Base-by-base conservation (phyloP, 2,888 invertebrate species). In the Hoplodrina ambigua region DNA sequence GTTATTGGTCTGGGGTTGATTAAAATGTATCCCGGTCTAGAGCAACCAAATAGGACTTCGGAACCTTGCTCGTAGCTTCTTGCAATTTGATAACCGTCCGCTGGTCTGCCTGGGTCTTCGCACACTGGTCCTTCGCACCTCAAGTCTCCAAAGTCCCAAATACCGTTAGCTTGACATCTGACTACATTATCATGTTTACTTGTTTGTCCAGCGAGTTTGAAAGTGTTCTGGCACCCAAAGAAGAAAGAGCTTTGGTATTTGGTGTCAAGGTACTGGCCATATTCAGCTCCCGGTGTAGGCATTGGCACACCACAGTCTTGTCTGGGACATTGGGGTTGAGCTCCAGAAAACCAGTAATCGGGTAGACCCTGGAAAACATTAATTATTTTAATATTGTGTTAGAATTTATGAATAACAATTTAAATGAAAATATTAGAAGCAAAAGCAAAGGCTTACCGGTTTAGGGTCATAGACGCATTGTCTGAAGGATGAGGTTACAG, bases 101-200 rank as follows among this genome's bases (percentile, higher is more conserved):
- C 98, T 0, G 99, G 99, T 86, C 98, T 97, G 1, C 99, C 99
- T 0, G 99, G 99, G 93, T 99, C 99, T 91, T 98, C 98, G 91
- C 99, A 99, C 2, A 99, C 99, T 4, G 99, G 99, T 25, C 99
- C 99, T 96, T 99, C 99, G 89, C 99, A 99, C 65, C 98, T 96
- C 61, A 99, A 96, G 89, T 99, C 99, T 41, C 99, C 99, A 90
- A 99, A 99, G 95, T 99, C 99, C 99, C 99, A 99, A 75, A 98
- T 97, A 3, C 99, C 98, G 88, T 99, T 99, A 0, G 97, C 97
- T 94, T 98, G 98, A 92, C 99, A 99, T 76, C 98, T 96, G 0
- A 99, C 99, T 15, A 98, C 98, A 89, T 98, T 98, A 87, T 99
- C 99, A 83, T 99, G 98, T 85, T 98, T 97, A 79, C 97, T 98